Percentiles rank a stretch among this genome's conserved stretches.
Conservation (phyloP, 2,113 vertebrate species). For the Poeciliopsis retropinna region DNA sequence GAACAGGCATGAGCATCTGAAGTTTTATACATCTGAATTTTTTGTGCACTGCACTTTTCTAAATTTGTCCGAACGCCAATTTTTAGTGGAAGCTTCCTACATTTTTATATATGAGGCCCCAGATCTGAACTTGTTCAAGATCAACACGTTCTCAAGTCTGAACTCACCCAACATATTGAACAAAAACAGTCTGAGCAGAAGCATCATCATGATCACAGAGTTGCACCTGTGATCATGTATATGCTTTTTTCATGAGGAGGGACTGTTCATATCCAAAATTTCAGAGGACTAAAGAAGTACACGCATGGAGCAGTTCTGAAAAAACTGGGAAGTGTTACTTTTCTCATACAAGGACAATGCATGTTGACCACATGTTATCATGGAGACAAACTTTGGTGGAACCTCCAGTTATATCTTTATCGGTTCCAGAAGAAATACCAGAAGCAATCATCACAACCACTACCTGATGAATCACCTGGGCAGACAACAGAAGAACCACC, state of each 20-base stretch:
- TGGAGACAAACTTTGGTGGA: neutral
- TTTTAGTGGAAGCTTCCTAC: too few species aligned
- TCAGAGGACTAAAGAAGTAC: neutral
- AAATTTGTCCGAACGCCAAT: too few species aligned
- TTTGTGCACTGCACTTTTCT: too few species aligned
- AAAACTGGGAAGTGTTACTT: neutral
- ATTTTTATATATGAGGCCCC: too few species aligned
- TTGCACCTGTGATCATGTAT: neutral
- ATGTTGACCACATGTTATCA: slow-evolving; percentile 2
- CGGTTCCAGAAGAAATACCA: neutral
- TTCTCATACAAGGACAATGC: slow-evolving; percentile 1
- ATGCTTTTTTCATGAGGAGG: rapidly evolving
- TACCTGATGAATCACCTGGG: neutral
- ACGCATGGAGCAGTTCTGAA: neutral
- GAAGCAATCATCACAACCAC: neutral
- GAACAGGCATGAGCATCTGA: too few species aligned
- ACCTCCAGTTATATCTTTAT: neutral
- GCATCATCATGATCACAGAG: too few species aligned
- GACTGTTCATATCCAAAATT: neutral
- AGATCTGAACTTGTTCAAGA: neutral
- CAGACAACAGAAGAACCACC: neutral
- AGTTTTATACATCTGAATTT: too few species aligned
- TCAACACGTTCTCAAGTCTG: neutral
- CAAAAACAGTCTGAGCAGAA: too few species aligned
- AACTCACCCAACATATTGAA: neutral